A percentile compares a stretch with the other conserved stretches of the same genome.
Evolutionary conservation across 2,113 vertebrate species (phyloP).

Genomic region (Pipra filicauda): DNA sequence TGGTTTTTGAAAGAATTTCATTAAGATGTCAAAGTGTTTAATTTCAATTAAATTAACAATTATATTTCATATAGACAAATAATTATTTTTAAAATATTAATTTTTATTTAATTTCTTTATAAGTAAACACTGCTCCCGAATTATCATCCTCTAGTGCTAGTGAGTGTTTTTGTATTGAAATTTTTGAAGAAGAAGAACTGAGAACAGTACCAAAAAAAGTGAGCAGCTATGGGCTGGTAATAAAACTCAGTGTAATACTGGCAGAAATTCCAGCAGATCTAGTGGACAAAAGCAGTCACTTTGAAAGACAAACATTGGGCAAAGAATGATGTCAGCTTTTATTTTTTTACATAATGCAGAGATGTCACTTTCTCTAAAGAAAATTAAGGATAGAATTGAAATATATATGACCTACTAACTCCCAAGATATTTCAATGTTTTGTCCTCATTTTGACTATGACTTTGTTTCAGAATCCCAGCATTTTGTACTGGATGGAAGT

Average conservation of each 20-base stretch:
- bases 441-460: neutral
- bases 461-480: neutral
- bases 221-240: neutral
- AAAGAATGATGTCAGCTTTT: neutral
- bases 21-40: neutral
- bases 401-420: neutral
- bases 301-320: neutral
- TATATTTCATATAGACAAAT: neutral
- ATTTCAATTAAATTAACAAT: neutral
- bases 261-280: neutral
- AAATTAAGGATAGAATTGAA: neutral
- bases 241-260: neutral
- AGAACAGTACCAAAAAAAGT: neutral
- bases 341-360: neutral
- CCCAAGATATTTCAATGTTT: neutral
- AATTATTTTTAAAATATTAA: neutral
- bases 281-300: neutral
- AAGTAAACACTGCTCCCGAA: neutral
- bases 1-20: neutral
- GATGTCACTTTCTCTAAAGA: neutral
- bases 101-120: too few species aligned
- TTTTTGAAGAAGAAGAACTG: neutral
- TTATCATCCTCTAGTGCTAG: neutral
- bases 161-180: neutral
- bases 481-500: neutral